These are phyloP conservation scores for Limanda limanda DNA, from an alignment of 2,113 vertebrate species.

Conservation along the genomic window DNA sequence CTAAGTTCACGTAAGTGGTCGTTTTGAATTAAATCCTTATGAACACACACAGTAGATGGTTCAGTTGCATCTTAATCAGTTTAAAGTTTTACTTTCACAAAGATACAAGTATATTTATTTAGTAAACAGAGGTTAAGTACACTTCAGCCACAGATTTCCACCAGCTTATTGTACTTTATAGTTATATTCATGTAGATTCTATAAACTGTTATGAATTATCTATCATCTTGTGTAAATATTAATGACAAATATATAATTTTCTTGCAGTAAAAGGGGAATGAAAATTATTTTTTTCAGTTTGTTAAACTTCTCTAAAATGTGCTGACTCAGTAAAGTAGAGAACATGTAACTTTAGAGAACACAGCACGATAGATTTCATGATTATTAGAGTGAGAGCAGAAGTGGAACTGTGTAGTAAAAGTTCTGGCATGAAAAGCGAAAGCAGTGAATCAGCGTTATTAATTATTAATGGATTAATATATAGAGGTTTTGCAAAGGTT, in stretches of 20 bases:
- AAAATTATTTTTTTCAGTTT: too few relatives aligned
- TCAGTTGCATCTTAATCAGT: not conserved
- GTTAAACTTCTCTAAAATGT: too few relatives aligned
- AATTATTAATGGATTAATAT: not conserved
- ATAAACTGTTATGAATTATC: not conserved
- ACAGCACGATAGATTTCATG: too few relatives aligned
- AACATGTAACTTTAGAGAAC: too few relatives aligned
- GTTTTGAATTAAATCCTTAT: not conserved
- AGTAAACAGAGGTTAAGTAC: not conserved
- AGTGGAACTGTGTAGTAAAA: too few relatives aligned
- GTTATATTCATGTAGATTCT: not conserved
- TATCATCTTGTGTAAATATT: not conserved
- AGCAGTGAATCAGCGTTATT: not conserved
- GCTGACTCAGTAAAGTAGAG: too few relatives aligned
- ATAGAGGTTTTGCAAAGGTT: not conserved
- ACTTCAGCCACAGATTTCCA: not conserved
- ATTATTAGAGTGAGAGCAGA: too few relatives aligned
- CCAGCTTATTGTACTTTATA: not conserved
- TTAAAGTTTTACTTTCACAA: too few relatives aligned
- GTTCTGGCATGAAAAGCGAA: not conserved
- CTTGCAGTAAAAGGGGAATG: too few relatives aligned
- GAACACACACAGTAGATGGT: not conserved
- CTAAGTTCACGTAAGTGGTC: constrained; percentile 47
- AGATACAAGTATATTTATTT: not conserved
- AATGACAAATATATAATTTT: too few relatives aligned